Percentiles rank a stretch among this genome's conserved stretches.
phyloP scores from a whole-genome alignment of 2,113 vertebrate species.

The Nannobrachium achirus region DNA sequence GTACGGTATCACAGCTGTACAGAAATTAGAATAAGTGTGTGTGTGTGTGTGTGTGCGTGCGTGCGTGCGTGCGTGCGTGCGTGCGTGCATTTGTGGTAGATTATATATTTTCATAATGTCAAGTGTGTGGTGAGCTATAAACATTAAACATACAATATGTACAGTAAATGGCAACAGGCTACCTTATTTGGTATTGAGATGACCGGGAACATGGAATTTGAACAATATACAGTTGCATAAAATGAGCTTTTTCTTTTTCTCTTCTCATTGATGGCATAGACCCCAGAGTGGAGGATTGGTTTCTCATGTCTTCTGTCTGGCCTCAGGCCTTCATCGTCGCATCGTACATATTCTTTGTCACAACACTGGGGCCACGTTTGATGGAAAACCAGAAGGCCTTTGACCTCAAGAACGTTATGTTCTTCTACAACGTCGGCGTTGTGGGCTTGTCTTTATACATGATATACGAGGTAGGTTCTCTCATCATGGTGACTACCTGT shows the following conservation, averaged over 20 bases:
- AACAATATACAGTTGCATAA: too few species aligned
- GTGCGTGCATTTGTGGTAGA: too few species aligned
- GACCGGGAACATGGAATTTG: too few species aligned
- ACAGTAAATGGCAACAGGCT: background rate
- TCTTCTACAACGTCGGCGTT: conserved; percentile 83
- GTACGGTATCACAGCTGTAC: too few species aligned
- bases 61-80: too few species aligned
- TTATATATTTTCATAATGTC: too few species aligned
- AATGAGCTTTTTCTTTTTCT: too few species aligned
- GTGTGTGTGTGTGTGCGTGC: too few species aligned
- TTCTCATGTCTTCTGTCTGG: conserved; percentile 87
- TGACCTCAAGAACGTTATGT: conserved; percentile 85
- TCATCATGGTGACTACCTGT: background rate
- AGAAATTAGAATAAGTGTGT: too few species aligned
- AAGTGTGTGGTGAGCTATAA: too few species aligned
- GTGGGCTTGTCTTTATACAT: conserved; percentile 87
- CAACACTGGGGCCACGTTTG: conserved; percentile 83
- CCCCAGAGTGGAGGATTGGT: conserved; percentile 85
- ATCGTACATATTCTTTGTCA: conserved; percentile 87
- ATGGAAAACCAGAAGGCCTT: conserved; percentile 91
- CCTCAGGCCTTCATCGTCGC: conserved; percentile 84
- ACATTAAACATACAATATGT: too few species aligned
- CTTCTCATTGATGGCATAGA: conserved; percentile 67
- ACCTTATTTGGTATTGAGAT: background rate
- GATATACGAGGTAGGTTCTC: conserved; percentile 84